Conservation (phyloP, 2,888 invertebrate genomes). For the Erebia aethiops region DNA sequence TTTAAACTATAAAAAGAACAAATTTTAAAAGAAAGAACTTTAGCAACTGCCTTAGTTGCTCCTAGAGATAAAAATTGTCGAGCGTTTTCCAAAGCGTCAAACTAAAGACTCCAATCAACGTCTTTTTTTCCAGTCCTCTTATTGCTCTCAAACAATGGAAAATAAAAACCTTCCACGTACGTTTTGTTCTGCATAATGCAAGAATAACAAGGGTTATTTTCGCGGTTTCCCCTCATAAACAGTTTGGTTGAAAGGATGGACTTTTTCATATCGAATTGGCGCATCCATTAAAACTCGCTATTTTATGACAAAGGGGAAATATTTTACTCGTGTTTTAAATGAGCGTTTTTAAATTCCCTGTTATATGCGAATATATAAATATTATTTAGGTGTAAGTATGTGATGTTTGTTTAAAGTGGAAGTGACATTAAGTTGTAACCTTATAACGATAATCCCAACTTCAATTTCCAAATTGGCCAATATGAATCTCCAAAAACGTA, state of each 20-base stretch:
- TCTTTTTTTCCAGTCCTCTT: conserved; percentile 40
- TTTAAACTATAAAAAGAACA: too few relatives aligned
- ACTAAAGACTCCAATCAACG: conserved; percentile 28
- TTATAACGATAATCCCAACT: too few relatives aligned
- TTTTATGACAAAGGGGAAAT: conserved; percentile 35
- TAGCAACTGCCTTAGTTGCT: background rate
- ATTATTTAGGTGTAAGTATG: background rate
- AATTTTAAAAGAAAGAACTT: too few relatives aligned
- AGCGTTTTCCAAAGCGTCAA: background rate
- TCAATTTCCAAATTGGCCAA: too few relatives aligned
- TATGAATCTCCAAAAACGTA: too few relatives aligned
- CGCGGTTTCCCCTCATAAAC: conserved; percentile 59
- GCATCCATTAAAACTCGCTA: conserved; percentile 55
- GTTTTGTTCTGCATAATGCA: conserved; percentile 66
- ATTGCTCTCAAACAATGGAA: conserved; percentile 53
- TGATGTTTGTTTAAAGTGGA: background rate
- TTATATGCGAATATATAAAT: background rate
- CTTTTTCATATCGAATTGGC: conserved; percentile 55
- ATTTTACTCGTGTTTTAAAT: conserved; percentile 29
- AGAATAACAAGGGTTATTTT: conserved; percentile 61
- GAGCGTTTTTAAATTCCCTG: conserved; percentile 15
- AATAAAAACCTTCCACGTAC: conserved; percentile 58
- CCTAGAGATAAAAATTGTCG: background rate
- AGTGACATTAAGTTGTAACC: background rate
- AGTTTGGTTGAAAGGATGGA: conserved; percentile 55